Percentiles rank a stretch among this genome's conserved stretches.
Evolutionary conservation across 2,113 vertebrate species (phyloP).

Genomic region (Scartelaos histophorus): DNA sequence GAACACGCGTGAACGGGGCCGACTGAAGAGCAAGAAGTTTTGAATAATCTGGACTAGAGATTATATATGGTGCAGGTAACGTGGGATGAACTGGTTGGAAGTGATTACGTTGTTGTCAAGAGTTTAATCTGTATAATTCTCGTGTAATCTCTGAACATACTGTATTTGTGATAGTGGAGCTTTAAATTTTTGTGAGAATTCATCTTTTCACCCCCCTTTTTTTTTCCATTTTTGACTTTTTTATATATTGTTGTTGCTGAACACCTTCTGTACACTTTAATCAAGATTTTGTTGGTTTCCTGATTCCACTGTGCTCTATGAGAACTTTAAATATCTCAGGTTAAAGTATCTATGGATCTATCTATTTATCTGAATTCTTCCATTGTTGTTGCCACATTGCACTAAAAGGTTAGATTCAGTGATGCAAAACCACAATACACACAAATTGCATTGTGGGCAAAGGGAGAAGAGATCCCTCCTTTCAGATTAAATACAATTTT

Average conservation of each 20-base stretch:
- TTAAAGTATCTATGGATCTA: too few species aligned
- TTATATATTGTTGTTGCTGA: too few species aligned
- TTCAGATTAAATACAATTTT: neutral
- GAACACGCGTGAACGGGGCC: neutral
- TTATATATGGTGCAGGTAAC: neutral
- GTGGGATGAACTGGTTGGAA: neutral
- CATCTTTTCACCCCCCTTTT: too few species aligned
- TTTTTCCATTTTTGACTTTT: too few species aligned
- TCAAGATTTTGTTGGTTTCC: too few species aligned
- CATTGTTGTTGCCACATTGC: neutral
- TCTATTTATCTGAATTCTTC: neutral
- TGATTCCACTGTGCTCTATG: too few species aligned
- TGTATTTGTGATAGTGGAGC: neutral
- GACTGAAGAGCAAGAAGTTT: too few species aligned
- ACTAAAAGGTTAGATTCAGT: neutral
- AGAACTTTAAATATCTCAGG: too few species aligned
- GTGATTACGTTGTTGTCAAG: neutral
- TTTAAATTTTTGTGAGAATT: too few species aligned
- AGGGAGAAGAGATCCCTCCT: neutral
- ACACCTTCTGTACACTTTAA: too few species aligned
- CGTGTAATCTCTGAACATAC: neutral
- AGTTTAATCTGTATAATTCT: neutral
- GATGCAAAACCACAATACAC: neutral
- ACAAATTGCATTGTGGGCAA: too few species aligned
- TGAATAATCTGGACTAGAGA: neutral